These are phyloP conservation scores for Charadrius vociferus DNA, from an alignment of 2,113 vertebrate species.

Conservation along the genomic window DNA sequence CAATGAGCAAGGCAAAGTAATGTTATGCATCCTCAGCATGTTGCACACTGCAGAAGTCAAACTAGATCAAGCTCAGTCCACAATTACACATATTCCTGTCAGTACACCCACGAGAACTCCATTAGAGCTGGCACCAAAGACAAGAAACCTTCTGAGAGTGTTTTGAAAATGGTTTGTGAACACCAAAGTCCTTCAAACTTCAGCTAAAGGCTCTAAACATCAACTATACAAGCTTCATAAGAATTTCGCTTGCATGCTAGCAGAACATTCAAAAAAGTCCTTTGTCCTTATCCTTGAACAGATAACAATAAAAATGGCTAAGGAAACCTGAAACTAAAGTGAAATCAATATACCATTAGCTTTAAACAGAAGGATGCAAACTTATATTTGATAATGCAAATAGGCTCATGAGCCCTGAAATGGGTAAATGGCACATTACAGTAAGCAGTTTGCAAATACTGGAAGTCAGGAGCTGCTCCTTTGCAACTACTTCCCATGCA, in stretches of 20 bases:
- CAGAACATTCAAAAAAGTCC: neutral
- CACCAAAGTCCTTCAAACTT: neutral
- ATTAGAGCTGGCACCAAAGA: neutral
- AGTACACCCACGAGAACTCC: fast-evolving
- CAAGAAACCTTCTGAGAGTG: neutral
- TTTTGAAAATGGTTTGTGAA: neutral
- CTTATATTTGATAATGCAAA: neutral
- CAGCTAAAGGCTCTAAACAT: neutral
- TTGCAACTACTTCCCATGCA: neutral
- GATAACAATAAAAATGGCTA: neutral
- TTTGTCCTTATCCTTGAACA: neutral
- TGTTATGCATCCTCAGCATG: neutral
- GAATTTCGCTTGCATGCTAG: neutral
- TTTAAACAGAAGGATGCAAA: neutral
- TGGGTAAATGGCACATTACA: neutral
- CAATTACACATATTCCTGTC: neutral
- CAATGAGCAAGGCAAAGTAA: neutral
- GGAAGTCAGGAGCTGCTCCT: neutral
- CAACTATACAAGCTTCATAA: neutral
- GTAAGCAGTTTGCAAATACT: neutral
- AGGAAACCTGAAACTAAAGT: neutral
- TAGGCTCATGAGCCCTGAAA: neutral
- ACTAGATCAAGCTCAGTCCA: neutral
- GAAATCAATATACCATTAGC: neutral
- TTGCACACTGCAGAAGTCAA: neutral